A percentile compares a stretch with the other conserved stretches of the same genome.
These are phyloP conservation scores for Probaryconus sp. DNA, from an alignment of 1,140 invertebrate genomes.

Conservation along the genomic window DNA sequence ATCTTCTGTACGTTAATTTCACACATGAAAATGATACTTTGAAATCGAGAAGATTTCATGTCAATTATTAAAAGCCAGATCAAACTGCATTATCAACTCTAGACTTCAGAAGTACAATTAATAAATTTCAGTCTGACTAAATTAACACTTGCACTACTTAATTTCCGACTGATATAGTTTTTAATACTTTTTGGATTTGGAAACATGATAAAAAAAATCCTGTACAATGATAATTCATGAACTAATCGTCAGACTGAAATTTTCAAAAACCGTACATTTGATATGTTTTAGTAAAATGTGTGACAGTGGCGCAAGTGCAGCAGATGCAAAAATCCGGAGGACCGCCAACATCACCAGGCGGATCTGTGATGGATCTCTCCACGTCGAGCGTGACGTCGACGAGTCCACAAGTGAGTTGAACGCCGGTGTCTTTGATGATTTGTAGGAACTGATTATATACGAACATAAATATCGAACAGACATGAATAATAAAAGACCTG, in stretches of 20 bases:
- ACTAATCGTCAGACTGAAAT: neutral
- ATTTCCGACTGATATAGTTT: too few species aligned
- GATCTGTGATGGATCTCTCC: conserved; percentile 91
- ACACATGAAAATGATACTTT: too few species aligned
- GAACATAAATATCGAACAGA: neutral
- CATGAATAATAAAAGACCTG: neutral
- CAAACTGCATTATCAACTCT: too few species aligned
- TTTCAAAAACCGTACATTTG: conserved; percentile 1
- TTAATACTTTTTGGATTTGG: too few species aligned
- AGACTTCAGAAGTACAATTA: too few species aligned
- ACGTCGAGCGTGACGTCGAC: conserved; percentile 89
- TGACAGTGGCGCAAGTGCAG: conserved; percentile 85
- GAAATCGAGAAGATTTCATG: too few species aligned
- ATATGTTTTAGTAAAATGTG: conserved; percentile 89
- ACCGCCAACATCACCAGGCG: conserved; percentile 83
- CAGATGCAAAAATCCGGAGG: conserved; percentile 80
- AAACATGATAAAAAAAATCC: too few species aligned
- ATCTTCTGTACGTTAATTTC: too few species aligned
- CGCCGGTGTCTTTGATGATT: neutral
- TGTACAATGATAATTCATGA: too few species aligned
- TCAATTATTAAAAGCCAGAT: too few species aligned
- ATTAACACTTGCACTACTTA: too few species aligned
- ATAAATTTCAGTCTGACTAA: too few species aligned
- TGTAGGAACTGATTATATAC: conserved; percentile 1
- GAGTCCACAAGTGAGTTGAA: conserved; percentile 85